Evolutionary conservation across 1,140 invertebrate genomes (phyloP).

Genomic region (Glossosoma conforme): DNA sequence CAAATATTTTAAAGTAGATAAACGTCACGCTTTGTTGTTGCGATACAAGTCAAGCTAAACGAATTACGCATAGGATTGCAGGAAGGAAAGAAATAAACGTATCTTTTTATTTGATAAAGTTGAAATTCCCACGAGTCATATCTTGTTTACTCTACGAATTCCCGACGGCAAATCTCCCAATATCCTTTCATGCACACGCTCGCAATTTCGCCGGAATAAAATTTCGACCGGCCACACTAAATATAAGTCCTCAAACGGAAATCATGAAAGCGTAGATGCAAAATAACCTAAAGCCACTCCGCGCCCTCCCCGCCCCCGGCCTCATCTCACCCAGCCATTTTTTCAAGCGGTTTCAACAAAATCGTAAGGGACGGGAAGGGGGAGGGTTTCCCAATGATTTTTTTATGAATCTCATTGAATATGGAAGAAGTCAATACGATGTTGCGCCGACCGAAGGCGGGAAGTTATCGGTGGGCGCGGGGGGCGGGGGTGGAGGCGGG

Average conservation of each 20-base stretch:
- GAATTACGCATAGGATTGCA: too few species aligned
- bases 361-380: background rate
- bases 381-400: conserved; percentile 15
- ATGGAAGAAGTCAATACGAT: conserved; percentile 15
- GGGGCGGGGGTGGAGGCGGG: conserved; percentile 3
- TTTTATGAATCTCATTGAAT: conserved; percentile 27
- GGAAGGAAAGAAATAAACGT: too few species aligned
- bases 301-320: background rate
- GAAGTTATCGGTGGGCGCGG: too few species aligned
- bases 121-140: background rate
- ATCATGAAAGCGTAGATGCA: conserved; percentile 10
- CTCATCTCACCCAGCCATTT: too few species aligned
- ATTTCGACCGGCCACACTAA: conserved; percentile 12
- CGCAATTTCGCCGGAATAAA: conserved; percentile 18
- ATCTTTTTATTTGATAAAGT: too few species aligned
- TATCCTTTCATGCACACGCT: conserved; percentile 13
- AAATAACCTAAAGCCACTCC: conserved; percentile 11
- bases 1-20: too few species aligned
- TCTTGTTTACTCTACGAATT: conserved; percentile 23
- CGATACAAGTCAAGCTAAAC: too few species aligned
- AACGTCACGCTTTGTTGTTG: too few species aligned
- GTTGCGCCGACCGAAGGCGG: too few species aligned
- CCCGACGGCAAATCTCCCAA: conserved; percentile 21
- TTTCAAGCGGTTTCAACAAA: background rate
- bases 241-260: conserved; percentile 16